Percentiles rank a stretch among this genome's conserved stretches.
phyloP scores from a whole-genome alignment of 2,797 vertebrate species.

The Phaenicophaeus curvirostris region DNA sequence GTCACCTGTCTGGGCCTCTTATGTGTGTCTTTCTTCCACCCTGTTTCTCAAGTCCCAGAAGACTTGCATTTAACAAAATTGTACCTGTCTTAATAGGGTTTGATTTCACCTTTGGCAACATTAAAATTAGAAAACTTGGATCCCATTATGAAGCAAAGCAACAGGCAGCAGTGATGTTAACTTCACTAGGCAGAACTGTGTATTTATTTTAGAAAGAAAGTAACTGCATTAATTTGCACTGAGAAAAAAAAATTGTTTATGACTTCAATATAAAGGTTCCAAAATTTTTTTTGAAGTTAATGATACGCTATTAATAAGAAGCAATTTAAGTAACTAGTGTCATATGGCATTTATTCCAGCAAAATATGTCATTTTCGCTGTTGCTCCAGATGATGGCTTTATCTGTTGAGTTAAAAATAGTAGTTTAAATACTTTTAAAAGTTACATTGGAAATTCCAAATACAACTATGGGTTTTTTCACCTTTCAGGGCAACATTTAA shows the following conservation, averaged over 20 bases:
- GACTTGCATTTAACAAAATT: neutral
- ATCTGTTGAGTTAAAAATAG: neutral
- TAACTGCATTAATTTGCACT: neutral
- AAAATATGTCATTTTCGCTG: neutral
- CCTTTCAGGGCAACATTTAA: neutral
- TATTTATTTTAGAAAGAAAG: neutral
- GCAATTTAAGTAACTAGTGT: neutral
- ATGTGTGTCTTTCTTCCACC: neutral
- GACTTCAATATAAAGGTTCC: neutral
- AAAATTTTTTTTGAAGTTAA: neutral
- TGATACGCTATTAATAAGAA: neutral
- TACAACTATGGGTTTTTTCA: neutral
- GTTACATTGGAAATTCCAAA: neutral
- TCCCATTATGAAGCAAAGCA: neutral
- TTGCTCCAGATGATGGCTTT: neutral
- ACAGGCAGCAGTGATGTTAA: neutral
- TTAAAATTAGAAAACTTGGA: neutral
- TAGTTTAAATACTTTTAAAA: neutral
- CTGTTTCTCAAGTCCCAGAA: neutral
- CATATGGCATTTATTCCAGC: neutral
- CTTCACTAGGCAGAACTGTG: neutral
- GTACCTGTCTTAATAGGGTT: neutral
- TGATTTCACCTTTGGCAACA: neutral
- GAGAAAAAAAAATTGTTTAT: neutral
- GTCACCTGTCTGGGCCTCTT: accelerated